Evolutionary conservation across 2,113 vertebrate genomes (phyloP).

Genomic region (Callaeas wilsoni): DNA sequence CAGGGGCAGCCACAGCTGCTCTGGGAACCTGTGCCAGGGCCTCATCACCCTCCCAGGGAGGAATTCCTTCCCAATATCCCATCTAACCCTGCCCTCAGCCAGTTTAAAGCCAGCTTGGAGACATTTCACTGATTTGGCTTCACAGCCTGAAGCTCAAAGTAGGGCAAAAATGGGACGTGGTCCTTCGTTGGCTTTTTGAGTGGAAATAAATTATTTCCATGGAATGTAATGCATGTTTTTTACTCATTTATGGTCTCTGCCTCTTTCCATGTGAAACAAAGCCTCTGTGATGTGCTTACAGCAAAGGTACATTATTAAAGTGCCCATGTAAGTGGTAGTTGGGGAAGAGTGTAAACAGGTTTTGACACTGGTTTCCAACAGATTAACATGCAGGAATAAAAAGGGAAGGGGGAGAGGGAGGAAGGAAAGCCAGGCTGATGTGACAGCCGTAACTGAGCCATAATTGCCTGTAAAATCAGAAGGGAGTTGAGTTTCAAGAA

Average conservation of each 20-base stretch:
- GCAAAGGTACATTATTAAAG: not conserved
- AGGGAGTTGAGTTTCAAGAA: not conserved
- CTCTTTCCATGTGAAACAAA: not conserved
- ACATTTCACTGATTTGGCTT: not conserved
- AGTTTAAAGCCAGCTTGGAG: not conserved
- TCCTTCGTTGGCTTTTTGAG: not conserved
- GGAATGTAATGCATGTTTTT: not conserved
- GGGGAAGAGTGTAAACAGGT: not conserved
- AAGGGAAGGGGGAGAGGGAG: not conserved
- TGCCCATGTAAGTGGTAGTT: not conserved
- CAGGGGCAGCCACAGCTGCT: not conserved
- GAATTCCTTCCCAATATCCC: accelerated
- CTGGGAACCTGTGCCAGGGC: not conserved
- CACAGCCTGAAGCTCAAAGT: not conserved
- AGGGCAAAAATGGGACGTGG: not conserved
- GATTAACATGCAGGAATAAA: not conserved
- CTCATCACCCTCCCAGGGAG: accelerated
- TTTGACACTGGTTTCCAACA: constrained; percentile 24
- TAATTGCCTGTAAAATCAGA: constrained; percentile 20
- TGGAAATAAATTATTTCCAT: not conserved
- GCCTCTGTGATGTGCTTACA: not conserved
- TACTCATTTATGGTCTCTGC: not conserved
- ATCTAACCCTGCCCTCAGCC: not conserved
- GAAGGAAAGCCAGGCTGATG: not conserved
- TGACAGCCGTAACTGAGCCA: not conserved